Evolutionary conservation across 2,113 vertebrate species (phyloP).

Genomic region (Aphelocoma coerulescens): DNA sequence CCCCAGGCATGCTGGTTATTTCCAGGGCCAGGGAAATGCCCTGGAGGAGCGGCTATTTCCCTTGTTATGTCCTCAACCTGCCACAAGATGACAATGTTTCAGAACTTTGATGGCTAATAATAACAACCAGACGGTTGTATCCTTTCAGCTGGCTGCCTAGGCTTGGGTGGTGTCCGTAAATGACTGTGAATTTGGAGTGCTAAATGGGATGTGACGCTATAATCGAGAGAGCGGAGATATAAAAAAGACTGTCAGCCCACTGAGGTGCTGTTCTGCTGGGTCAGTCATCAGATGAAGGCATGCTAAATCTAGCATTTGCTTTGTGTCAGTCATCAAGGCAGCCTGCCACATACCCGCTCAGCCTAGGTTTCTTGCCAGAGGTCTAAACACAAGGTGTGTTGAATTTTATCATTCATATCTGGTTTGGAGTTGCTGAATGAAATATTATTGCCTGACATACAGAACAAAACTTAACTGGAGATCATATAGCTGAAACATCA

Average conservation of each 20-base stretch:
- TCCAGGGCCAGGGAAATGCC: background rate
- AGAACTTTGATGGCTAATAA: background rate
- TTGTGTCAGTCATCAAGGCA: background rate
- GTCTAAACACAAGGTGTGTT: background rate
- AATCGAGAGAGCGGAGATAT: background rate
- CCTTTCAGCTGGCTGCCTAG: background rate
- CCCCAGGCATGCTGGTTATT: background rate
- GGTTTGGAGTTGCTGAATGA: background rate
- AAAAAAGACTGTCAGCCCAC: background rate
- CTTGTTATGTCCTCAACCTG: background rate
- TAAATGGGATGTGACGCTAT: background rate
- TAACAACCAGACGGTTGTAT: background rate
- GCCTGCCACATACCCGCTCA: rapidly evolving
- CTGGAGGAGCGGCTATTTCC: background rate
- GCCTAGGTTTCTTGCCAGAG: background rate
- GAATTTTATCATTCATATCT: background rate
- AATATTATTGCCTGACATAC: background rate
- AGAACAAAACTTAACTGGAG: background rate
- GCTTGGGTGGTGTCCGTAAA: background rate
- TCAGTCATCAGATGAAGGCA: background rate
- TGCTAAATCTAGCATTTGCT: background rate
- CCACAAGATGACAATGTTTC: conserved; percentile 59
- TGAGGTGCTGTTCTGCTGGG: background rate
- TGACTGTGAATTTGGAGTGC: background rate
- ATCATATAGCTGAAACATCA: background rate